Evolutionary conservation across 2,113 vertebrate species (phyloP).

Genomic region (Catagonus wagneri): DNA sequence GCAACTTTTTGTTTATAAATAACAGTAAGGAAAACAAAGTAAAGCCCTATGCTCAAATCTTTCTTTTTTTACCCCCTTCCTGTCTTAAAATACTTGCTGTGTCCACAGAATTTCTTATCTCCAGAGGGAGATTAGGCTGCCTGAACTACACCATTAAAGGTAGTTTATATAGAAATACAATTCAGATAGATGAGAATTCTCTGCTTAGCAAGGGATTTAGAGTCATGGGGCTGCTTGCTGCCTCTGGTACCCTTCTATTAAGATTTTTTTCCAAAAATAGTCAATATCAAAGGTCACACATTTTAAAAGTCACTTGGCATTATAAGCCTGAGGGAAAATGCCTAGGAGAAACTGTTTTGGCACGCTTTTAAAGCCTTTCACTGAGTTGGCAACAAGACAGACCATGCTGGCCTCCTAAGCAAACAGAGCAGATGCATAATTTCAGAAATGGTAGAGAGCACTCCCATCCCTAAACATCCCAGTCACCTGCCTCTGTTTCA

Average conservation of each 20-base stretch:
- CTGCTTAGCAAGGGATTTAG: slow-evolving; percentile 68
- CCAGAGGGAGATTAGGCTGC: slow-evolving; percentile 71
- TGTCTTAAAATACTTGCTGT: slow-evolving; percentile 73
- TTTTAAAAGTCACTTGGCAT: slow-evolving; percentile 79
- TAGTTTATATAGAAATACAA: slow-evolving; percentile 78
- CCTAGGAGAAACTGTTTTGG: slow-evolving; percentile 71
- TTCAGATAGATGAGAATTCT: slow-evolving; percentile 77
- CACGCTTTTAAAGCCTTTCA: slow-evolving; percentile 63
- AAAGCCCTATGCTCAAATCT: slow-evolving; percentile 66
- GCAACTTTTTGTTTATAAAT: slow-evolving; percentile 66
- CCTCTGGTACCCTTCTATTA: slow-evolving; percentile 51
- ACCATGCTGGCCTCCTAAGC: background rate
- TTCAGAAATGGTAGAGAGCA: background rate
- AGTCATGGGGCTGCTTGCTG: slow-evolving; percentile 59
- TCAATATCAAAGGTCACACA: slow-evolving; percentile 81
- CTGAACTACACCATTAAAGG: slow-evolving; percentile 71
- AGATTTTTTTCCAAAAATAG: slow-evolving; percentile 72
- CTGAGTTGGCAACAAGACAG: slow-evolving; percentile 65
- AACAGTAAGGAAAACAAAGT: slow-evolving; percentile 50
- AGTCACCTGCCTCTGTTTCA: background rate
- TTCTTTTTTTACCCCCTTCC: slow-evolving; percentile 56
- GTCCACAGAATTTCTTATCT: slow-evolving; percentile 76
- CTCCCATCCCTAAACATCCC: background rate
- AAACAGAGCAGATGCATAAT: slow-evolving; percentile 57
- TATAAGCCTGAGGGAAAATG: slow-evolving; percentile 70